A percentile compares a stretch with the other conserved stretches of the same genome.
Conservation (phyloP, 2,113 vertebrate genomes). For the Ciconia boyciana region DNA sequence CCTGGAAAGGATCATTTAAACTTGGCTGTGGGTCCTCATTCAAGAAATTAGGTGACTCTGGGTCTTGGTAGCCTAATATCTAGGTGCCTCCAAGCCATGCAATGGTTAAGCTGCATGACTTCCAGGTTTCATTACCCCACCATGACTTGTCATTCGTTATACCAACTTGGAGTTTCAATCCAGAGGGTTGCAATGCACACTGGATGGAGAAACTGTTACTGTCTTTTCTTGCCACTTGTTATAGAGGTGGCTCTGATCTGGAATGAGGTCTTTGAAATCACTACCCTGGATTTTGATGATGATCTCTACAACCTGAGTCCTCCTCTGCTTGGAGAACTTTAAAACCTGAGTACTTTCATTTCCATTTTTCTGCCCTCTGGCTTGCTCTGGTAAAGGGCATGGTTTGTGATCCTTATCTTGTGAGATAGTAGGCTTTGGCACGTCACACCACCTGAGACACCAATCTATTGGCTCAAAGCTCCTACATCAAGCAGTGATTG, state of each 20-base stretch:
- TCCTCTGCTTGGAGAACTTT: not conserved
- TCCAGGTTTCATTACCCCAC: not conserved
- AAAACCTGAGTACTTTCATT: not conserved
- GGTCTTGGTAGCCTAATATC: not conserved
- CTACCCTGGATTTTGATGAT: not conserved
- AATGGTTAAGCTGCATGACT: not conserved
- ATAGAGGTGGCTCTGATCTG: not conserved
- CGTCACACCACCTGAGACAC: not conserved
- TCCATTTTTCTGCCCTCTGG: not conserved
- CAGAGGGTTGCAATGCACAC: rapidly evolving
- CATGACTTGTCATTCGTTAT: not conserved
- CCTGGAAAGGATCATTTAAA: not conserved
- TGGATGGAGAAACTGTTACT: not conserved
- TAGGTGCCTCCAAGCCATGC: not conserved
- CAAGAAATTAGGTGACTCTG: not conserved
- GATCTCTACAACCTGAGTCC: not conserved
- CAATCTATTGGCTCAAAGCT: not conserved
- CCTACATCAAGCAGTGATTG: not conserved
- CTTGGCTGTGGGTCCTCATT: not conserved
- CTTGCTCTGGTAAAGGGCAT: not conserved
- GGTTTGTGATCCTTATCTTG: not conserved
- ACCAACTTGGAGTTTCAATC: not conserved
- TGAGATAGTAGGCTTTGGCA: not conserved
- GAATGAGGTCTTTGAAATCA: not conserved
- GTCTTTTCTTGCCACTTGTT: not conserved